Evolutionary conservation across 2,797 vertebrate species (phyloP).

Genomic region (Lacerta agilis): DNA sequence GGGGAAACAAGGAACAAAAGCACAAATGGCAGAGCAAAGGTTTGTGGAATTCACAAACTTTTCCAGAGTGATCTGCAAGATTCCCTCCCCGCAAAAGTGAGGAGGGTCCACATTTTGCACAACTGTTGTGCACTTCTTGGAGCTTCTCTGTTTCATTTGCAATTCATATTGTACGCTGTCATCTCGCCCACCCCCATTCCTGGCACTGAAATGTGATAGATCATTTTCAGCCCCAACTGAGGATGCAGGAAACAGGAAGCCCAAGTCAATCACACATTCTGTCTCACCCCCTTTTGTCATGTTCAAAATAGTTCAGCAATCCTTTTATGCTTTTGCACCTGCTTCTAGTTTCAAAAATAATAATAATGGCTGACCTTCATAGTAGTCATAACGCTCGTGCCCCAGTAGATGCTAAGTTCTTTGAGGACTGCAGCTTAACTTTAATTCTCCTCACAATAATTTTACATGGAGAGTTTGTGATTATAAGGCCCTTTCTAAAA

Average conservation of each 20-base stretch:
- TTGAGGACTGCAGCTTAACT: neutral
- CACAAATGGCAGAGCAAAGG: neutral
- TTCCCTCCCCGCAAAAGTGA: neutral
- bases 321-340: neutral
- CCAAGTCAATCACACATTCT: neutral
- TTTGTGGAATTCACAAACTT: neutral
- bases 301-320: neutral
- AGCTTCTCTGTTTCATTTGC: neutral
- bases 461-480: neutral
- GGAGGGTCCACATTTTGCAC: neutral
- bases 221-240: neutral
- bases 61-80: neutral
- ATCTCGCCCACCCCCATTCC: neutral
- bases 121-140: neutral
- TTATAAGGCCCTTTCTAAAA: neutral
- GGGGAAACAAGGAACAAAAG: neutral
- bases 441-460: constrained; percentile 6
- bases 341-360: neutral
- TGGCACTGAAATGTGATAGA: neutral
- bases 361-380: neutral
- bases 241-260: neutral
- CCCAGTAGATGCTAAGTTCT: neutral
- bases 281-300: neutral
- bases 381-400: neutral
- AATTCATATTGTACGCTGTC: neutral